Conservation (phyloP, 2,888 invertebrate genomes). For the Baronia brevicornis region DNA sequence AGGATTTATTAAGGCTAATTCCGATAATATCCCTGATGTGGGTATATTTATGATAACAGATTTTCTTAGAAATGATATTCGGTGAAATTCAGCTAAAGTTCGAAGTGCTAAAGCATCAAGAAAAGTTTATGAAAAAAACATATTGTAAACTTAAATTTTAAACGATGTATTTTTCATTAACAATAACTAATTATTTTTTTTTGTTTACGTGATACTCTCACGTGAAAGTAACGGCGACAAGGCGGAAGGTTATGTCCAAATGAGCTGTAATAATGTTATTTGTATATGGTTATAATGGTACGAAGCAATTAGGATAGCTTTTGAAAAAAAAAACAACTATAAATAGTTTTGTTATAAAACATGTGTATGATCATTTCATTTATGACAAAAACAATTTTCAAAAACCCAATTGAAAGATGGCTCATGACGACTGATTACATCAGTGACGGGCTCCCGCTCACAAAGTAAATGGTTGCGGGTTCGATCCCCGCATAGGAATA, state of each 20-base stretch:
- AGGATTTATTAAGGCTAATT: constrained; percentile 13
- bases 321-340: too few relatives aligned
- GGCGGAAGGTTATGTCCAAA: constrained; percentile 10
- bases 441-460: too few relatives aligned
- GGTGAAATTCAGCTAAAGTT: constrained; percentile 10
- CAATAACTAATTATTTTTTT: constrained; percentile 6
- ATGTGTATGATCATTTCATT: too few relatives aligned
- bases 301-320: too few relatives aligned
- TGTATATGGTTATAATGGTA: too few relatives aligned
- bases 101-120: constrained; percentile 10
- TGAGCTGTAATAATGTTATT: constrained; percentile 7
- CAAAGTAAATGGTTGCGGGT: too few relatives aligned
- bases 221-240: constrained; percentile 10
- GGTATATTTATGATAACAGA: constrained; percentile 12
- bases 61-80: constrained; percentile 11
- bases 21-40: constrained; percentile 14
- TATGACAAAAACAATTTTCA: too few relatives aligned
- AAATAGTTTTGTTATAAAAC: too few relatives aligned
- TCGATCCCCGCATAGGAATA: too few relatives aligned
- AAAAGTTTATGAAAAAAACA: constrained; percentile 8
- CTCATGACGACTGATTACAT: too few relatives aligned
- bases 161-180: too few relatives aligned
- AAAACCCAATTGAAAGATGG: too few relatives aligned
- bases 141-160: constrained; percentile 6
- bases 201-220: constrained; percentile 6